A percentile compares a stretch with the other conserved stretches of the same genome.
Conservation (phyloP, 2,113 vertebrate species). For the Pterocles orientalis region DNA sequence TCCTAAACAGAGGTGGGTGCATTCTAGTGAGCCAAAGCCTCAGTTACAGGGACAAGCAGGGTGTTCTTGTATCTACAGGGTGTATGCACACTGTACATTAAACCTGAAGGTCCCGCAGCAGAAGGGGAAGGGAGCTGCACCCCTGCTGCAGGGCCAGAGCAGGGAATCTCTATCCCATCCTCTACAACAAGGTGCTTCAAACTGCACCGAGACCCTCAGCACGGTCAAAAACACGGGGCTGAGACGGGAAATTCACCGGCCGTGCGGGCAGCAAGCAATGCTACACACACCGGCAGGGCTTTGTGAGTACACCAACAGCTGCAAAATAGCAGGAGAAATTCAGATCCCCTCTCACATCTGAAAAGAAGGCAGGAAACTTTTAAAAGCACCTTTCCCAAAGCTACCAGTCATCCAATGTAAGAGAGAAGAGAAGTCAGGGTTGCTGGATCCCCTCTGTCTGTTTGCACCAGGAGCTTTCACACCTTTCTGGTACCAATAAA, state of each 20-base stretch:
- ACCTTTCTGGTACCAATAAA: neutral
- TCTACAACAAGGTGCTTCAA: neutral
- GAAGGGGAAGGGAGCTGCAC: neutral
- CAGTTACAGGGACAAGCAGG: too few species aligned
- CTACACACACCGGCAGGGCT: neutral
- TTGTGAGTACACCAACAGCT: neutral
- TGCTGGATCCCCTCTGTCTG: neutral
- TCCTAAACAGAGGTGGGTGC: neutral
- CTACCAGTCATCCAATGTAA: neutral
- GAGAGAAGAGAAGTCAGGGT: neutral
- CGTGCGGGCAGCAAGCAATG: fast-evolving
- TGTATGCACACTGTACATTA: fast-evolving
- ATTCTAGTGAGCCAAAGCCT: neutral
- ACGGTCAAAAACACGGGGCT: neutral
- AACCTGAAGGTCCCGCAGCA: neutral
- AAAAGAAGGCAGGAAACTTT: neutral
- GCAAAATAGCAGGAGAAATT: neutral
- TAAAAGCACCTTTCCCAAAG: neutral
- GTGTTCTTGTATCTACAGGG: neutral
- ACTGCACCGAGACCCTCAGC: fast-evolving
- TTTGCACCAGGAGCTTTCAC: neutral
- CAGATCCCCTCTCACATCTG: neutral
- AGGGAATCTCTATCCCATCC: neutral
- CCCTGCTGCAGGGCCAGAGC: neutral
- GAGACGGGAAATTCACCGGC: neutral